Conservation (phyloP, 2,797 vertebrate species). For the Oophaga sylvatica region DNA sequence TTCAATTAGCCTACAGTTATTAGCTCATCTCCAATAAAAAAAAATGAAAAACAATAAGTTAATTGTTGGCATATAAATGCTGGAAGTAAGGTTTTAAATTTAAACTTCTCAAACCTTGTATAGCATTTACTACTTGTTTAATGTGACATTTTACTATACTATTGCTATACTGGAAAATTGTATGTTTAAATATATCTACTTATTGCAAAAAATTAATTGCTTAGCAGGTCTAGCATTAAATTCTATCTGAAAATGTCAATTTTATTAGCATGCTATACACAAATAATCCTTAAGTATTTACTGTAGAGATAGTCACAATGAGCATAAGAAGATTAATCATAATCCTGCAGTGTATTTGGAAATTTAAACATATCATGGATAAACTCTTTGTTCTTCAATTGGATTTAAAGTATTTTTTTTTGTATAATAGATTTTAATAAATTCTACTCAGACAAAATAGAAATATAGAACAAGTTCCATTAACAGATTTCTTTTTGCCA, state of each 20-base stretch:
- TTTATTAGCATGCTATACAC: constrained; percentile 16
- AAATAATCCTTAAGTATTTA: constrained; percentile 53
- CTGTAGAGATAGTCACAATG: constrained; percentile 56
- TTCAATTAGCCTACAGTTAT: no score
- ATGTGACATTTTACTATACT: not conserved
- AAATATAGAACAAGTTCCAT: not conserved
- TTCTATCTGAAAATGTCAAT: not conserved
- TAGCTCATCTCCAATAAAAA: not conserved
- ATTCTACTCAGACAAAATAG: not conserved
- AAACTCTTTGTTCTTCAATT: constrained; percentile 45
- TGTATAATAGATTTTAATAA: constrained; percentile 38
- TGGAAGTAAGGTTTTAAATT: not conserved
- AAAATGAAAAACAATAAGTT: not conserved
- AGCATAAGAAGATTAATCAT: constrained; percentile 61
- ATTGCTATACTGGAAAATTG: not conserved
- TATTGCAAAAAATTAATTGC: not conserved
- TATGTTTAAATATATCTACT: not conserved
- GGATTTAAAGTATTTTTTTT: constrained; percentile 37
- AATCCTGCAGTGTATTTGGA: constrained; percentile 44
- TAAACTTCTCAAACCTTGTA: not conserved
- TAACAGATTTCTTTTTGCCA: no score
- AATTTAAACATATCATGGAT: constrained; percentile 58
- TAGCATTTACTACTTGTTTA: not conserved
- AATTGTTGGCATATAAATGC: not conserved
- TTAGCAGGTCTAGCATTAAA: constrained; percentile 1